A percentile compares a stretch with the other conserved stretches of the same genome.
phyloP scores from a whole-genome alignment of 2,888 invertebrate genomes.

The Crossocerus cetratus region DNA sequence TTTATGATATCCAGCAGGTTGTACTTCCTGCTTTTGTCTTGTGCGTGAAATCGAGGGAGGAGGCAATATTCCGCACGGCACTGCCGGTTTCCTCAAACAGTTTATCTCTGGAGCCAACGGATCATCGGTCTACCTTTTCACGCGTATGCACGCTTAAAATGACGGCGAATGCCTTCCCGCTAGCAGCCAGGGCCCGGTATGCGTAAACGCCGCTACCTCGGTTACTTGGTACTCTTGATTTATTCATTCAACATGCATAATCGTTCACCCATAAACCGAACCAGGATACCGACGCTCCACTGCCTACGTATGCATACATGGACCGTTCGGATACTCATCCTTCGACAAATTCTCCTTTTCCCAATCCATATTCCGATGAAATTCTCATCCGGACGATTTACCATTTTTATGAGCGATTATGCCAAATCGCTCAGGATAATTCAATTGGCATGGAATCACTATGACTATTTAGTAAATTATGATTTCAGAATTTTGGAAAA shows the following conservation, averaged over 20 bases:
- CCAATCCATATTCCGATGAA: background rate
- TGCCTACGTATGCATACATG: slow-evolving; percentile 50
- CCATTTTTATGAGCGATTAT: no score
- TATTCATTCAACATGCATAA: slow-evolving; percentile 65
- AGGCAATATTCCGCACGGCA: slow-evolving; percentile 29
- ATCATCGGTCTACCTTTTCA: slow-evolving; percentile 35
- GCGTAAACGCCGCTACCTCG: slow-evolving; percentile 53
- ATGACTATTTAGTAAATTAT: no score
- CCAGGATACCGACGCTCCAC: slow-evolving; percentile 46
- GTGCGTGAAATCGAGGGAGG: slow-evolving; percentile 8
- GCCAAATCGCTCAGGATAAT: no score
- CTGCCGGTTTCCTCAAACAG: slow-evolving; percentile 33
- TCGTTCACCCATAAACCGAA: slow-evolving; percentile 66
- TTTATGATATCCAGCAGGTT: slow-evolving; percentile 46
- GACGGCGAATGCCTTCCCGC: slow-evolving; percentile 39
- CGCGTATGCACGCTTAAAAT: slow-evolving; percentile 40
- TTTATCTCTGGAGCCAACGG: slow-evolving; percentile 15
- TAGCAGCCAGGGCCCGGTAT: slow-evolving; percentile 40
- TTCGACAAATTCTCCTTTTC: slow-evolving; percentile 27
- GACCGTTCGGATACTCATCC: slow-evolving; percentile 39
- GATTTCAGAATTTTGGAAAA: no score
- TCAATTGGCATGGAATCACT: no score
- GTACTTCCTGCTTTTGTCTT: slow-evolving; percentile 32
- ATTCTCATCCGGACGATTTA: no score
- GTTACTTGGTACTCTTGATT: slow-evolving; percentile 61